Percentiles rank a stretch among this genome's conserved stretches.
These are phyloP conservation scores for Galemys pyrenaicus DNA, from an alignment of 2,113 vertebrate species.

Conservation along the genomic window DNA sequence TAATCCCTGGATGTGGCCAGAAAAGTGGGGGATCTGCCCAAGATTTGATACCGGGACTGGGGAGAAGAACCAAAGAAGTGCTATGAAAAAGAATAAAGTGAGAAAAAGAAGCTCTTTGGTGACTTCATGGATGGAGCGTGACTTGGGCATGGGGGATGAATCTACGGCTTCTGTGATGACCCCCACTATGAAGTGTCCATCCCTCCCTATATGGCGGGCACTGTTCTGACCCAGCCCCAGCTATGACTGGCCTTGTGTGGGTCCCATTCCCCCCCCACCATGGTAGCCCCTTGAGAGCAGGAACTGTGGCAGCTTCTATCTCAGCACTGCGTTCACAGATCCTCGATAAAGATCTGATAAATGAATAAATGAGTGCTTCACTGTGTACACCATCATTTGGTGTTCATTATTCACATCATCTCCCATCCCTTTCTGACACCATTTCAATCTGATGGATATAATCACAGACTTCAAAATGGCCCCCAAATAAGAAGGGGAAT, in stretches of 20 bases:
- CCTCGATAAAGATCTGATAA: not conserved
- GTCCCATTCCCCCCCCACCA: not conserved
- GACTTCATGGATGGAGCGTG: not conserved
- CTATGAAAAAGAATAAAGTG: not conserved
- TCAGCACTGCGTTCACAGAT: not conserved
- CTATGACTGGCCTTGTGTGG: not conserved
- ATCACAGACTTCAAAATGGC: not conserved
- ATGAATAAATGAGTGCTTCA: not conserved
- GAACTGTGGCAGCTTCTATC: not conserved
- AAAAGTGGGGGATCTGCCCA: not conserved
- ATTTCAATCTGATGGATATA: not conserved
- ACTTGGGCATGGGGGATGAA: not conserved
- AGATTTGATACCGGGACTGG: not conserved
- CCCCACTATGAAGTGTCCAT: not conserved
- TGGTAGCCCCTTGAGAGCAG: not conserved
- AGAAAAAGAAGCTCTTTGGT: not conserved
- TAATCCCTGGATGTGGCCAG: not conserved
- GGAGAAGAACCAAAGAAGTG: not conserved
- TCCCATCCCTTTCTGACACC: not conserved
- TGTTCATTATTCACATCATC: not conserved
- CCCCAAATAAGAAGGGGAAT: not conserved
- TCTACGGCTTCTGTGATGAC: accelerated
- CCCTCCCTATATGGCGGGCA: not conserved
- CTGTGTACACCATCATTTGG: not conserved
- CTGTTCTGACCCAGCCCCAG: not conserved